Conservation (phyloP, 2,113 vertebrate genomes). For the Pseudorasbora parva region DNA sequence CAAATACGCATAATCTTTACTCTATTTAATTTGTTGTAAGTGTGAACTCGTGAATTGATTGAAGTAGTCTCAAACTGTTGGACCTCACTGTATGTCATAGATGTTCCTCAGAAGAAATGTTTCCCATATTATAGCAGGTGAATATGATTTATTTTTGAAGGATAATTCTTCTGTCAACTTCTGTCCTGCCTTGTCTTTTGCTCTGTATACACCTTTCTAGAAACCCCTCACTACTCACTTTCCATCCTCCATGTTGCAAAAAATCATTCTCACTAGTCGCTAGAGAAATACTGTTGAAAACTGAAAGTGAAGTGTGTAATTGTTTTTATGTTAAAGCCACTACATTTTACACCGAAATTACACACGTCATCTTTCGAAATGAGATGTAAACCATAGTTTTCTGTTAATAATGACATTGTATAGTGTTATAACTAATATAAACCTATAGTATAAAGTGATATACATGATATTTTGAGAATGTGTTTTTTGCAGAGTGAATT, state of each 20-base stretch:
- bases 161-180: background rate
- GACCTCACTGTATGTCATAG: background rate
- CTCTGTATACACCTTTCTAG: background rate
- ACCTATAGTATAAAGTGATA: background rate
- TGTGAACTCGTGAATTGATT: too few species aligned
- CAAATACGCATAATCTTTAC: too few species aligned
- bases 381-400: background rate
- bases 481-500: background rate
- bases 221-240: background rate
- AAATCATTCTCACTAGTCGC: slow-evolving; percentile 23
- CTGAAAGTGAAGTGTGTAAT: background rate
- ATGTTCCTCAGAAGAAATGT: background rate
- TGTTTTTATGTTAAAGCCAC: background rate
- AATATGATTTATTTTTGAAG: background rate
- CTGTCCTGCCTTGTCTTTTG: background rate
- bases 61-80: background rate
- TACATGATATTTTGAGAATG: background rate
- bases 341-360: background rate
- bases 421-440: background rate
- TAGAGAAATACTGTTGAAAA: slow-evolving; percentile 17
- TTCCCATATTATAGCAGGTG: background rate
- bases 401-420: background rate
- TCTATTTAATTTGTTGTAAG: too few species aligned
- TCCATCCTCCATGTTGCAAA: slow-evolving; percentile 8
- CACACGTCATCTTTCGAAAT: background rate